A percentile compares a stretch with the other conserved stretches of the same genome.
Evolutionary conservation across 2,797 vertebrate genomes (phyloP).

Genomic region (Gallinago solitaria): DNA sequence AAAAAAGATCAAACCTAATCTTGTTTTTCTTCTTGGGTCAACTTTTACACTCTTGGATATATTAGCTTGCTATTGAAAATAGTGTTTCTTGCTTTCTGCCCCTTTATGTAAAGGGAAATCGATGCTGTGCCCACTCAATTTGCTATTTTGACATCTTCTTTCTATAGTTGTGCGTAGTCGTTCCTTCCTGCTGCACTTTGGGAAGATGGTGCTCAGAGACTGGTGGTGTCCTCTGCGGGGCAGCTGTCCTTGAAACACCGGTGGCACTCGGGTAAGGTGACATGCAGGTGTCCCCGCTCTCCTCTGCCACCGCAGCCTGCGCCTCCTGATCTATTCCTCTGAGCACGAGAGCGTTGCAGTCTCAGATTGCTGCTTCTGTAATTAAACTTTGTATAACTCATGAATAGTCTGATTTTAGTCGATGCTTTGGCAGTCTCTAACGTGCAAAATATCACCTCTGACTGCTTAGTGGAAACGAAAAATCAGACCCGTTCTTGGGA

Average conservation of each 20-base stretch:
- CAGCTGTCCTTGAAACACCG: fast-evolving
- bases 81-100: background rate
- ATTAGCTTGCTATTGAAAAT: background rate
- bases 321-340: background rate
- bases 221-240: background rate
- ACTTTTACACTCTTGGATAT: slow-evolving; percentile 1
- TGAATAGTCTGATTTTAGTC: background rate
- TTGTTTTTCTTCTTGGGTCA: slow-evolving; percentile 32
- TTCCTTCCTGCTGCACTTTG: background rate
- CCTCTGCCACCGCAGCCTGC: background rate
- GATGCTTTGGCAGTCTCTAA: background rate
- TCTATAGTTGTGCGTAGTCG: background rate
- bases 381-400: background rate
- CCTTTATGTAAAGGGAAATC: background rate
- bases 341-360: background rate
- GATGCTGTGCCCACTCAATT: background rate
- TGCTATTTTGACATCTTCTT: background rate
- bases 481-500: background rate
- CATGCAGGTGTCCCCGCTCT: background rate
- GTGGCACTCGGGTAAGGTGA: background rate
- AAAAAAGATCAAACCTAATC: slow-evolving; percentile 26
- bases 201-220: background rate
- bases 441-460: background rate
- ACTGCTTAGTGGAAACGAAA: background rate
- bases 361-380: background rate